Evolutionary conservation across 2,888 invertebrate genomes (phyloP).

Genomic region (Lamproptera curius): DNA sequence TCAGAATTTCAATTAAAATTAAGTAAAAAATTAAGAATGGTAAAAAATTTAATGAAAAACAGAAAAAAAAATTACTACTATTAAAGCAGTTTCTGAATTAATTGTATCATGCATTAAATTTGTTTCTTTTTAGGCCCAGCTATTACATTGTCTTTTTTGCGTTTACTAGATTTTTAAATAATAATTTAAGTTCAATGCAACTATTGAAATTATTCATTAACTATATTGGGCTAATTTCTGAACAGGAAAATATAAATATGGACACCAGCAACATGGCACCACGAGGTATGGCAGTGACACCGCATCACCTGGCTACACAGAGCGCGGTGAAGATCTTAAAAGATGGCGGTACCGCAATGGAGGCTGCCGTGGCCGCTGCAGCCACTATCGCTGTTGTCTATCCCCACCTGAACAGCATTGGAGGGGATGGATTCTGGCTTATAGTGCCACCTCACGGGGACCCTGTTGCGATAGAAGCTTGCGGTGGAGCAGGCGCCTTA

Average conservation of each 20-base stretch:
- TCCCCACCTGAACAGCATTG: slow-evolving; percentile 66
- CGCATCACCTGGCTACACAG: slow-evolving; percentile 64
- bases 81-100: too few species aligned
- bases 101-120: too few species aligned
- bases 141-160: too few species aligned
- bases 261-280: slow-evolving; percentile 47
- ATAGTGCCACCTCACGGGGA: slow-evolving; percentile 59
- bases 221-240: slow-evolving; percentile 7
- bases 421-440: slow-evolving; percentile 66
- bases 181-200: too few species aligned
- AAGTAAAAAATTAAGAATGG: too few species aligned
- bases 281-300: slow-evolving; percentile 63
- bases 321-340: slow-evolving; percentile 55
- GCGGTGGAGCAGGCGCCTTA: slow-evolving; percentile 57
- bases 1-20: too few species aligned
- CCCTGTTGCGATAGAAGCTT: slow-evolving; percentile 61
- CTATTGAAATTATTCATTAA: too few species aligned
- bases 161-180: too few species aligned
- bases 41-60: too few species aligned
- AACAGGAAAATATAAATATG: slow-evolving; percentile 27
- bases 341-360: slow-evolving; percentile 65
- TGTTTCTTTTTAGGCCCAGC: too few species aligned
- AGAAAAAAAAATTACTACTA: too few species aligned
- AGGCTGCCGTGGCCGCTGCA: slow-evolving; percentile 64
- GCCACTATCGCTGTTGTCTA: slow-evolving; percentile 64